Conservation (phyloP, 2,113 vertebrate genomes). For the Phylloscopus whistleri region DNA sequence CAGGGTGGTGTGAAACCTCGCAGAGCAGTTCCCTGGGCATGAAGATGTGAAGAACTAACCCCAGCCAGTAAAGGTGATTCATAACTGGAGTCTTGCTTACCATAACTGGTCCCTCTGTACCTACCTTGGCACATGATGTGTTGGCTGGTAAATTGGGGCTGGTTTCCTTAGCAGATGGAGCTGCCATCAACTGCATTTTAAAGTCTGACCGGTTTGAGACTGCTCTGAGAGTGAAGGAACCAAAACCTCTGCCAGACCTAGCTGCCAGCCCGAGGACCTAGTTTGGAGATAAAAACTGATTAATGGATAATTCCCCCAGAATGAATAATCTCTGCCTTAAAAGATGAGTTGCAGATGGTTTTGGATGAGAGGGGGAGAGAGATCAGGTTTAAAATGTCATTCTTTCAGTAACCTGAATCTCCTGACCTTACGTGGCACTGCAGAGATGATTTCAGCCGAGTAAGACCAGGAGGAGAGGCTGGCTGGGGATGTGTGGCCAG, state of each 20-base stretch:
- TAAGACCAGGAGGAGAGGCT: background rate
- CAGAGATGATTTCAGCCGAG: background rate
- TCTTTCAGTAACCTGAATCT: slow-evolving; percentile 20
- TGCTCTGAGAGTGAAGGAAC: background rate
- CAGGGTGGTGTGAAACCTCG: background rate
- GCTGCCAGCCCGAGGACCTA: background rate
- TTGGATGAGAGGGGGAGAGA: background rate
- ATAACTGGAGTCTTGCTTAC: background rate
- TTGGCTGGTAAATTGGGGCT: background rate
- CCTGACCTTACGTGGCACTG: background rate
- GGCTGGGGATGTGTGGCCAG: background rate
- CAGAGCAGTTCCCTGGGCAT: background rate
- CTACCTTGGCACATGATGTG: background rate
- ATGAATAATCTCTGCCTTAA: slow-evolving; percentile 16
- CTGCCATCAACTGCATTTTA: background rate
- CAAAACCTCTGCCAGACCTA: background rate
- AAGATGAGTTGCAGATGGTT: slow-evolving; percentile 23
- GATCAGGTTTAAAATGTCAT: background rate
- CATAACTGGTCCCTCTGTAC: background rate
- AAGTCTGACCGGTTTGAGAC: background rate
- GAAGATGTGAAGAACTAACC: background rate
- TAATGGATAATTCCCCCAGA: background rate
- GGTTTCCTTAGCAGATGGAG: background rate
- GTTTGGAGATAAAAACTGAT: background rate
- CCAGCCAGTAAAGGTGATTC: background rate